These are phyloP conservation scores for Cotesia congregata DNA, from an alignment of 2,888 invertebrate genomes.

Conservation along the genomic window DNA sequence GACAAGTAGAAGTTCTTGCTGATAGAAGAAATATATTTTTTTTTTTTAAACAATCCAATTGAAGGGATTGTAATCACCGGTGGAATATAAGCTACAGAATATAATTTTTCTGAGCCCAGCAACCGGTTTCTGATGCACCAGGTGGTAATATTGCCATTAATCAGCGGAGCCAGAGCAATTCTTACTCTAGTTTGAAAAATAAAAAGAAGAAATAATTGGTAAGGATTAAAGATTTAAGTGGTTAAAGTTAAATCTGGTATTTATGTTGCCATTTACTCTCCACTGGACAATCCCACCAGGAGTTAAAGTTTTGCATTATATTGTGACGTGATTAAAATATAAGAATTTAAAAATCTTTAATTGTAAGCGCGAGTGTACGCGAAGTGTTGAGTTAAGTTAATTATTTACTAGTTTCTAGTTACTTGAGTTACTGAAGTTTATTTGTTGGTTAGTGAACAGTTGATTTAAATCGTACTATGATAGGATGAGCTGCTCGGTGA, in stretches of 20 bases:
- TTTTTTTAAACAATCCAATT: neutral
- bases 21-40: too few relatives aligned
- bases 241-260: conserved; percentile 5
- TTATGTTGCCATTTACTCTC: conserved; percentile 21
- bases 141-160: conserved; percentile 36
- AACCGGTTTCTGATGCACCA: conserved; percentile 29
- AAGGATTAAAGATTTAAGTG: conserved; percentile 13
- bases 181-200: neutral
- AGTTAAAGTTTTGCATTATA: conserved; percentile 6
- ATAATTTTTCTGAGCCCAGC: conserved; percentile 21
- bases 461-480: conserved; percentile 53
- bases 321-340: conserved; percentile 12
- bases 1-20: too few relatives aligned
- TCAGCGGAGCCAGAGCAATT: neutral
- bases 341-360: neutral
- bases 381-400: conserved; percentile 9
- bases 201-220: conserved; percentile 40
- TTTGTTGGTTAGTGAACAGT: conserved; percentile 4
- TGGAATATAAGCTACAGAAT: conserved; percentile 4
- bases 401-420: neutral
- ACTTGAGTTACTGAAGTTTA: conserved; percentile 14
- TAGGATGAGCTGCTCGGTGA: conserved; percentile 68
- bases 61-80: neutral
- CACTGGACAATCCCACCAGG: conserved; percentile 32
- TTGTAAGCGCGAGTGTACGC: neutral